Conservation (phyloP, 2,113 vertebrate species). For the Tachuris rubrigastra region DNA sequence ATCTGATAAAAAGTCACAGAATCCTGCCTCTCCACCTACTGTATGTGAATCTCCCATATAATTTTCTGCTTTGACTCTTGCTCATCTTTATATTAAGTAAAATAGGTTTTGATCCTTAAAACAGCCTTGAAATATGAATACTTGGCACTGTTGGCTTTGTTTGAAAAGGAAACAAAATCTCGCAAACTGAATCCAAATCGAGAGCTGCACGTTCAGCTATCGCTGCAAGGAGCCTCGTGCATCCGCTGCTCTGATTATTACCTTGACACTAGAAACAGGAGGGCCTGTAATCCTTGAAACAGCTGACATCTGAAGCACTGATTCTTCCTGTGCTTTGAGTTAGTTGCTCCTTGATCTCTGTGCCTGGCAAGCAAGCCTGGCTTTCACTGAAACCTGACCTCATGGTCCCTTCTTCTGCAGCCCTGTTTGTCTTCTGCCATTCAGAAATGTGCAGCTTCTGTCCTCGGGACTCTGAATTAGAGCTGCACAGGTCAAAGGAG, state of each 20-base stretch:
- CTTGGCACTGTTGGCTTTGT: conserved; percentile 10
- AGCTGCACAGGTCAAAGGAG: conserved; percentile 1
- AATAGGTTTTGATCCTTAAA: conserved; percentile 60
- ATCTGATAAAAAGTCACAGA: not conserved
- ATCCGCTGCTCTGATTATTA: conserved; percentile 23
- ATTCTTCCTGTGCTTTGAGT: conserved; percentile 54
- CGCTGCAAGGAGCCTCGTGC: not conserved
- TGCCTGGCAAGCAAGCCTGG: conserved; percentile 19
- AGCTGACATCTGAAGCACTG: not conserved
- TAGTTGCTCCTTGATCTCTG: not conserved
- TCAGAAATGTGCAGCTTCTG: not conserved
- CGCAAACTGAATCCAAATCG: not conserved
- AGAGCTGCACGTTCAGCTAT: not conserved
- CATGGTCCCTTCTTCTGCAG: not conserved
- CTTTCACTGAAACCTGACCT: conserved; percentile 48
- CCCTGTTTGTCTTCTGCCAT: not conserved
- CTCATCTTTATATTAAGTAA: conserved; percentile 50
- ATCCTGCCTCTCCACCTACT: conserved; percentile 20
- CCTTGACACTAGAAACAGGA: conserved; percentile 20
- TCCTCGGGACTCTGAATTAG: conserved; percentile 35
- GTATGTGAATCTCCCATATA: conserved; percentile 31
- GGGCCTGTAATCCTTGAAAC: conserved; percentile 11
- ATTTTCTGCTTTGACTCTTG: conserved; percentile 60
- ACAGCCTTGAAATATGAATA: conserved; percentile 13
- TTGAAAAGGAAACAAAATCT: conserved; percentile 57